A percentile compares a stretch with the other conserved stretches of the same genome.
phyloP scores from a whole-genome alignment of 2,888 invertebrate genomes.

The Dicyrtoma fusca region DNA sequence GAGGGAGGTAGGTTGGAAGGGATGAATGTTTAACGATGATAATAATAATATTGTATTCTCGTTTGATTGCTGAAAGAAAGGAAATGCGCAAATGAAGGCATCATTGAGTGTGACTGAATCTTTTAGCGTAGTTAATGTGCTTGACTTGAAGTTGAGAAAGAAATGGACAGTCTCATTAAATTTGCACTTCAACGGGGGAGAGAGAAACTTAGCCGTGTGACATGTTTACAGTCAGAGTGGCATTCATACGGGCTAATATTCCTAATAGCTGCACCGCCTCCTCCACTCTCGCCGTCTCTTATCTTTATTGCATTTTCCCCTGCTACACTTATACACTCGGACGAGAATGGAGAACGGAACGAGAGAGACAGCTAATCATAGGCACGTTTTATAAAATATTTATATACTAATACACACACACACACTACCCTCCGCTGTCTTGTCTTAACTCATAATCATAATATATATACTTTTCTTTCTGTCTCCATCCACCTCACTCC shows the following conservation, averaged over 20 bases:
- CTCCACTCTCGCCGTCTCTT: slow-evolving; percentile 15
- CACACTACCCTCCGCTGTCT: background rate
- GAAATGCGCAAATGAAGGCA: slow-evolving; percentile 19
- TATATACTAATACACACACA: too few species aligned
- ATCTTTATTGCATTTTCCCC: slow-evolving; percentile 5
- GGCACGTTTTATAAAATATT: background rate
- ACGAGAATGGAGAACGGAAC: background rate
- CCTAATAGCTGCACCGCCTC: slow-evolving; percentile 30
- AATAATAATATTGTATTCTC: background rate
- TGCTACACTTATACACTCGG: background rate
- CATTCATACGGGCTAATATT: slow-evolving; percentile 38
- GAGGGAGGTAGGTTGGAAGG: too few species aligned
- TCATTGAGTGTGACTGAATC: slow-evolving; percentile 16
- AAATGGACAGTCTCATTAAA: slow-evolving; percentile 43
- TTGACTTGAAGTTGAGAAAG: background rate
- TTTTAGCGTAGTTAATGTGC: background rate
- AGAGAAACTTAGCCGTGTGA: slow-evolving; percentile 36
- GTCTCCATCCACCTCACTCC: background rate
- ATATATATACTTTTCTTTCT: background rate
- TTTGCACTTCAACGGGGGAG: slow-evolving; percentile 40
- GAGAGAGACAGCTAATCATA: background rate
- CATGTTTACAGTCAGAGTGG: slow-evolving; percentile 39
- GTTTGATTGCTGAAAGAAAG: slow-evolving; percentile 14
- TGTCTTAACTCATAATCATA: background rate
- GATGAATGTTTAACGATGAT: too few species aligned